Base-by-base conservation (phyloP, 2,113 vertebrate species). In the Sapayoa aenigma region DNA sequence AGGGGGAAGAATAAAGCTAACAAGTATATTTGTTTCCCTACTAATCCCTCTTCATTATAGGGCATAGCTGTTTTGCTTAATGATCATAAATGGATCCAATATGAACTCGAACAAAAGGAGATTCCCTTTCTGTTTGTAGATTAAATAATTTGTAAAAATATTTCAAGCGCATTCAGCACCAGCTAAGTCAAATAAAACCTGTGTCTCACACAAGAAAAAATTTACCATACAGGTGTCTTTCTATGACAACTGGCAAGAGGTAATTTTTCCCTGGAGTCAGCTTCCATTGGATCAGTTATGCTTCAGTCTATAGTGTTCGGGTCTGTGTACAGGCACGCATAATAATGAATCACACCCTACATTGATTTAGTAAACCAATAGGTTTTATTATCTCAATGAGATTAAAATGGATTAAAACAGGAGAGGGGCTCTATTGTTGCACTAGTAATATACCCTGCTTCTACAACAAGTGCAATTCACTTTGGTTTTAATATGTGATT, bases 81-180 rank as follows among this genome's bases (percentile, higher is more conserved):
- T 89, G 85, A 90, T 95, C 96, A 94, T 96, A 95, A 97, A 96
- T 96, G 94, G 93, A 96, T 93, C 93, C 84, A 85, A 75, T 93
- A 92, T 77, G 87, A 93, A 96, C 75, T 84, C 91, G 81, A 89
- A 95, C 90, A 96, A 94, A 77, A 83, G 66, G 79, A 81, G 49
- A n/a, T 76, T 89, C 88, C 84, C 76, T 73, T 76, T 87, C 85
- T 63, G 62, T 78, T 93, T 96, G 94, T 76, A 93, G 96, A 97
- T 96, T 93, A 97, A 97, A 94, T 95, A 50, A 85, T 96, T 86
- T 96, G 86, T 90, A 95, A 96, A 90, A 95, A 95, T 95, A 94
- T 89, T 93, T 96, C 91, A 91, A 94, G 82, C 53, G 66, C 90
- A 96, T 94, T 89, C 82, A 39, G 58, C 84, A 84, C 92, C 97